A percentile compares a stretch with the other conserved stretches of the same genome.
Conservation (phyloP, 2,888 invertebrate species). For the Epirrita christyi region DNA sequence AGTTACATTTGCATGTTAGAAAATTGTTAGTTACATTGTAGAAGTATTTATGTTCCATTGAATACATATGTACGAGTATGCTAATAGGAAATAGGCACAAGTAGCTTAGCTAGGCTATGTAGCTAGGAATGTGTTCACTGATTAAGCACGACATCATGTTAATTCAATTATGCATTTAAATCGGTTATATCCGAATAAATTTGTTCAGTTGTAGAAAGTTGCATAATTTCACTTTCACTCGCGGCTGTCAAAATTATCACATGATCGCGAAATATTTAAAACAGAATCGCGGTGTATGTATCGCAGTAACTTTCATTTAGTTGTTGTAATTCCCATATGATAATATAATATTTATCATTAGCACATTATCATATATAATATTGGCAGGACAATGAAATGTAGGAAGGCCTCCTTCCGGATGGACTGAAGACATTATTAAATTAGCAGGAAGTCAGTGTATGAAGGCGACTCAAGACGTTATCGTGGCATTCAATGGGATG, state of each 20-base stretch:
- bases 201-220: constrained; percentile 73
- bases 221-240: constrained; percentile 83
- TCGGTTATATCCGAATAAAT: constrained; percentile 47
- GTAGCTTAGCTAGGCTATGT: not conserved
- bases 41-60: not conserved
- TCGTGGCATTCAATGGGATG: too few species aligned
- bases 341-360: too few species aligned
- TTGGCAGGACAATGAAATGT: too few species aligned
- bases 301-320: constrained; percentile 30
- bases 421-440: too few species aligned
- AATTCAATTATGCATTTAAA: constrained; percentile 42
- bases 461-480: too few species aligned
- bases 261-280: constrained; percentile 70
- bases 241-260: constrained; percentile 63
- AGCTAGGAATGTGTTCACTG: constrained; percentile 11
- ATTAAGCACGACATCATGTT: constrained; percentile 25
- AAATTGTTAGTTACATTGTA: constrained; percentile 3
- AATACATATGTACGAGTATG: constrained; percentile 1
- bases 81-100: too few species aligned
- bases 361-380: too few species aligned
- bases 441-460: too few species aligned
- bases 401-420: too few species aligned
- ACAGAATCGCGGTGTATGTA: constrained; percentile 64
- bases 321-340: too few species aligned
- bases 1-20: constrained; percentile 6